Evolutionary conservation across 2,113 vertebrate species (phyloP).

Genomic region (Falco punctatus): DNA sequence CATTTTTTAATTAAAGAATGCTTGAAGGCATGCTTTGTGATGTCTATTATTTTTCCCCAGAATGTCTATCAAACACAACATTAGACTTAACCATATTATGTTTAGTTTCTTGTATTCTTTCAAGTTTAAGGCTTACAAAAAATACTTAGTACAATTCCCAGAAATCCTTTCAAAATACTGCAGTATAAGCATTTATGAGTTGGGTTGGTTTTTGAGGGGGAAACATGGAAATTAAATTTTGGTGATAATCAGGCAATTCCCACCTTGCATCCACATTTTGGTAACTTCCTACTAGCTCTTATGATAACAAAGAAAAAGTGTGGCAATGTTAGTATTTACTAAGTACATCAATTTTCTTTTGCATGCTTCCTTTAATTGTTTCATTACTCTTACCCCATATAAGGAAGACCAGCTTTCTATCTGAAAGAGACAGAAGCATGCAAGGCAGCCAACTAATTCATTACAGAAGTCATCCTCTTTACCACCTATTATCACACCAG

Average conservation of each 20-base stretch:
- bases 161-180: background rate
- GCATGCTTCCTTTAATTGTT: background rate
- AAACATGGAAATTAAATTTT: background rate
- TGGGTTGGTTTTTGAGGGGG: background rate
- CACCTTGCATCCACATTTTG: background rate
- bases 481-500: background rate
- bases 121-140: background rate
- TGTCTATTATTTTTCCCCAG: background rate
- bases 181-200: background rate
- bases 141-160: background rate
- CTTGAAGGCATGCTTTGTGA: background rate
- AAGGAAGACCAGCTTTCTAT: background rate
- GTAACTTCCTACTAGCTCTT: background rate
- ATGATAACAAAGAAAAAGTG: fast-evolving
- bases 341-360: background rate
- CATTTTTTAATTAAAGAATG: background rate
- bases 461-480: background rate
- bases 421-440: background rate
- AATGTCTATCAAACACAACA: background rate
- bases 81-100: background rate
- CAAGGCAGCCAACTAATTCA: background rate
- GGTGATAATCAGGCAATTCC: background rate
- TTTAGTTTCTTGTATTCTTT: background rate
- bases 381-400: background rate
- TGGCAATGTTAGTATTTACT: background rate